Evolutionary conservation across 2,113 vertebrate species (phyloP), one percentile per base, ranked within the genome.

Genomic region (Pithys albifrons): DNA sequence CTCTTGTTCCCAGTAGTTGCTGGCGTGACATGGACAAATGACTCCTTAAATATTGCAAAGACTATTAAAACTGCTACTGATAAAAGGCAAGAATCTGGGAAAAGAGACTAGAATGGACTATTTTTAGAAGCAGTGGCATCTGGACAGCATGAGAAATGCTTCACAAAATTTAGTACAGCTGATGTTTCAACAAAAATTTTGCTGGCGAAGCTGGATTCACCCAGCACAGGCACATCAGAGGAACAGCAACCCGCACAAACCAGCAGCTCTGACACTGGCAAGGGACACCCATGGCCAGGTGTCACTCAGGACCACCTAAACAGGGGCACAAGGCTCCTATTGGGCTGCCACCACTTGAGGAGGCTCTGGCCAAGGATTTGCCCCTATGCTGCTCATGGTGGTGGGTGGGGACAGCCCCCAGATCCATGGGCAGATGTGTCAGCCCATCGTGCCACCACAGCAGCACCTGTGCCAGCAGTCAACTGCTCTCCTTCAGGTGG

Each of bases 71-170:
- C 39, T 64, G 70, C 49, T 80, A 49, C 57, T 81, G 85, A 91
- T 86, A 94, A 81, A 92, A 92, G 48, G 39, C 92, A 90, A 94
- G 79, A 88, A 93, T 79, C 87, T 88, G 88, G 95, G 90, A 86
- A 94, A 94, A 84, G 0, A 49, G 69, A 77, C 69, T 67, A 88
- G 82, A 52, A 64, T 31, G 45, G 69, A 6, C 41, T 96, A 95
- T 96, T 96, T 96, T 96, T 96, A 93, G 95, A 75, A 87, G 74
- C 74, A 16, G 77, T 85, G 96, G 91, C 94, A 94, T 93, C 84
- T 95, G 96, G 94, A 85, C 83, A 95, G 80, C 86, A 91, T 95
- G 92, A 87, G 88, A 92, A 94, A 95, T 73, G 80, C 74, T 79
- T 85, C 5, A 52, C 43, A 85, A 77, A 91, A 96, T 95, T 93